phyloP scores from a whole-genome alignment of 2,888 invertebrate species.

The Hecatera dysodea region DNA sequence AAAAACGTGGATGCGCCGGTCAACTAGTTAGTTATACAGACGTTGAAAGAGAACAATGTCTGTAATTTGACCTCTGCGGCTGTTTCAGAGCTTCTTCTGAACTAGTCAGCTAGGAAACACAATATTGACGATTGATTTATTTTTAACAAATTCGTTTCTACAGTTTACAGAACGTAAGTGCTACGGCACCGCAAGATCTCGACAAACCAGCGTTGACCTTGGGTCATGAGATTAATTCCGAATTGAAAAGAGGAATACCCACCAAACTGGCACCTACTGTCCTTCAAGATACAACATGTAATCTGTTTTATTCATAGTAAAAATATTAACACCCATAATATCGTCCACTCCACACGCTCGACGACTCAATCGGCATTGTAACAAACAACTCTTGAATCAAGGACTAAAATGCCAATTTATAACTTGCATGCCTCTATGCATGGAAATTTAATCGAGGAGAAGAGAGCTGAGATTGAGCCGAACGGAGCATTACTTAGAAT shows the following conservation, averaged over 20 bases:
- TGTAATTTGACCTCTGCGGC: no score
- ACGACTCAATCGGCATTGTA: not conserved
- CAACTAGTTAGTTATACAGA: no score
- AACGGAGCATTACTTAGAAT: not conserved
- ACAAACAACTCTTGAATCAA: not conserved
- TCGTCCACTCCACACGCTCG: not conserved
- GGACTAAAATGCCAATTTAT: not conserved
- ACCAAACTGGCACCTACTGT: constrained; percentile 72
- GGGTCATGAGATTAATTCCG: constrained; percentile 71
- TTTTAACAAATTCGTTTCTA: not conserved
- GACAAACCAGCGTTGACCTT: constrained; percentile 60
- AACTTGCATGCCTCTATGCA: not conserved
- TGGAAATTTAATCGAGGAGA: not conserved
- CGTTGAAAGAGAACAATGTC: no score
- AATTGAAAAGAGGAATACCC: constrained; percentile 75
- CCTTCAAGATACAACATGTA: constrained; percentile 71
- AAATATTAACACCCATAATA: not conserved
- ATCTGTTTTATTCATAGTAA: constrained; percentile 17
- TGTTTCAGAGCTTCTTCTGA: no score
- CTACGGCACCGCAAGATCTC: not conserved
- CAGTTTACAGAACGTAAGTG: constrained; percentile 1
- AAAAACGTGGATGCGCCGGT: no score
- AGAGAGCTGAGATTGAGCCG: not conserved
- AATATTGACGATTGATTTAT: no score
- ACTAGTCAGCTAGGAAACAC: no score